A percentile compares a stretch with the other conserved stretches of the same genome.
Conservation (phyloP, 2,797 vertebrate genomes). For the Octomys mimax region DNA sequence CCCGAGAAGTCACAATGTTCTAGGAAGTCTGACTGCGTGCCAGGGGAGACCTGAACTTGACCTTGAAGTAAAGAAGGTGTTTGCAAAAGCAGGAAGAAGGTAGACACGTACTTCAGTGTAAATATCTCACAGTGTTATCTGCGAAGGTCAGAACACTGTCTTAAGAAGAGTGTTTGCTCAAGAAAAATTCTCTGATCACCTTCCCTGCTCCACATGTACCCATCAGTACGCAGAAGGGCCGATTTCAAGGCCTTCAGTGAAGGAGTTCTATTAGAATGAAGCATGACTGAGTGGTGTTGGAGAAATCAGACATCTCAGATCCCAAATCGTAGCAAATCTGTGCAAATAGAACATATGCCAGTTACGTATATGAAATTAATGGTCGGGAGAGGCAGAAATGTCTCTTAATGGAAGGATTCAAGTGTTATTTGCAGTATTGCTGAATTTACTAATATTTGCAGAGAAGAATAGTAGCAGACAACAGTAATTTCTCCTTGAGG, state of each 20-base stretch:
- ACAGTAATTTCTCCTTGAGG: slow-evolving; percentile 52
- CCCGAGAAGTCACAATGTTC: background rate
- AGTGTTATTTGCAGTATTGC: slow-evolving; percentile 14
- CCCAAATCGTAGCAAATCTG: slow-evolving; percentile 10
- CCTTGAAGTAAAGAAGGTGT: slow-evolving; percentile 54
- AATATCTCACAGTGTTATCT: slow-evolving; percentile 28
- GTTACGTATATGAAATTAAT: background rate
- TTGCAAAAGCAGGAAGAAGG: slow-evolving; percentile 65
- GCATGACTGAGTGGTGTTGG: background rate
- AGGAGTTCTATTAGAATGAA: slow-evolving; percentile 35
- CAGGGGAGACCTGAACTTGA: slow-evolving; percentile 58
- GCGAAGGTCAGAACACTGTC: slow-evolving; percentile 55
- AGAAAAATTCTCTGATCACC: slow-evolving; percentile 13
- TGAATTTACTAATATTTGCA: background rate
- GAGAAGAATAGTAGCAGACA: background rate
- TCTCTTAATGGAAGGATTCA: slow-evolving; percentile 36
- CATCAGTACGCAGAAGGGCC: slow-evolving; percentile 32
- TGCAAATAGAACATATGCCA: background rate
- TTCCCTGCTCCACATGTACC: slow-evolving; percentile 29
- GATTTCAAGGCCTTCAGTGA: background rate
- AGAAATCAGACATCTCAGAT: slow-evolving; percentile 21
- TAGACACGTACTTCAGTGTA: slow-evolving; percentile 49
- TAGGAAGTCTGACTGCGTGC: background rate
- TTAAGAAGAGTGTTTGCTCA: slow-evolving; percentile 63
- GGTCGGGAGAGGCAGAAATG: background rate